Evolutionary conservation across 2,797 vertebrate genomes (phyloP).

Genomic region (Falco rusticolus): DNA sequence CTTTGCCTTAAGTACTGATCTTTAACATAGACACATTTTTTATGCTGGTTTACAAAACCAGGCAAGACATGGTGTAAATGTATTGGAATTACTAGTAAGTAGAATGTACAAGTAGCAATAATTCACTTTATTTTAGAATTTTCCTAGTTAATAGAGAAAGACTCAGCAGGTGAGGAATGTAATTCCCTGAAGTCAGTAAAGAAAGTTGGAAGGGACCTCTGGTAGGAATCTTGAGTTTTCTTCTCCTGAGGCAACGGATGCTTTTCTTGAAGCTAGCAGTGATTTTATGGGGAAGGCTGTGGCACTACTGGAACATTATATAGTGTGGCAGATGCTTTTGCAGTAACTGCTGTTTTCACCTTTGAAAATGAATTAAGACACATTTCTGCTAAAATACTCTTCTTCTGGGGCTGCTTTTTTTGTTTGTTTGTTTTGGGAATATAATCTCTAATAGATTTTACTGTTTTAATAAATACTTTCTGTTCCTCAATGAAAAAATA

Average conservation of each 20-base stretch:
- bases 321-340: background rate
- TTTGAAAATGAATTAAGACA: background rate
- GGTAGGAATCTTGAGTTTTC: background rate
- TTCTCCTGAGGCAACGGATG: background rate
- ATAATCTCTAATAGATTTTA: background rate
- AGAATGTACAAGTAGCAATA: background rate
- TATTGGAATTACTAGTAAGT: constrained; percentile 28
- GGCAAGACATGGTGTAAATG: background rate
- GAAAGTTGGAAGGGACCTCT: background rate
- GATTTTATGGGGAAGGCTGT: background rate
- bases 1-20: background rate
- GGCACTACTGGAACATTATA: background rate
- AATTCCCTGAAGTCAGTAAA: background rate
- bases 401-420: background rate
- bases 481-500: background rate
- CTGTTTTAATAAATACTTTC: background rate
- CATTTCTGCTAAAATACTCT: background rate
- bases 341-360: background rate
- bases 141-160: constrained; percentile 38
- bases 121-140: constrained; percentile 28
- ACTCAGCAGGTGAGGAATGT: constrained; percentile 1
- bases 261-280: background rate
- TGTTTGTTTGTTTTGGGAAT: background rate
- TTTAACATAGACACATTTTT: background rate
- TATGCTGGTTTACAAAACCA: constrained; percentile 32